A percentile compares a stretch with the other conserved stretches of the same genome.
These are phyloP conservation scores for Eupithecia inturbata DNA, from an alignment of 2,888 invertebrate genomes.

Conservation along the genomic window DNA sequence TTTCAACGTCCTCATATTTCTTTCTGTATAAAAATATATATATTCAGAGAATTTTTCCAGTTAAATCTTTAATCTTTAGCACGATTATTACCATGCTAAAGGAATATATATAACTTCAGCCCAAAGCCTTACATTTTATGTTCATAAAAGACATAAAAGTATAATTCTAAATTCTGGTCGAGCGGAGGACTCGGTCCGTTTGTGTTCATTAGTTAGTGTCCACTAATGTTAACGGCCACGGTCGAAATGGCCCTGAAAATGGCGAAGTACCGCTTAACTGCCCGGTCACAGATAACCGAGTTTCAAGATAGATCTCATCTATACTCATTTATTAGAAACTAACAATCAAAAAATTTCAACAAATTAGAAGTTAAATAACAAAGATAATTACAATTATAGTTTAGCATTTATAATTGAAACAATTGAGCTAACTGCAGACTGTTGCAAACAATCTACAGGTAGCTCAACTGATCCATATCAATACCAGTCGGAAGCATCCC, in stretches of 20 bases:
- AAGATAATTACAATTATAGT: no score
- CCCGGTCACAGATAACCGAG: conserved; percentile 48
- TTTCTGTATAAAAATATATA: not conserved
- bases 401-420: no score
- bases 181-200: conserved; percentile 59
- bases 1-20: not conserved
- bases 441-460: no score
- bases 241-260: conserved; percentile 65
- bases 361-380: no score
- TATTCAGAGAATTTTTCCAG: not conserved
- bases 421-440: no score
- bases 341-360: no score
- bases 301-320: conserved; percentile 7
- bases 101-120: not conserved
- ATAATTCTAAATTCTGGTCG: conserved; percentile 47
- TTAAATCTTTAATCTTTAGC: not conserved
- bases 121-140: conserved; percentile 25
- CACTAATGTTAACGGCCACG: conserved; percentile 72
- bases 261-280: conserved; percentile 64
- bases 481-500: no score
- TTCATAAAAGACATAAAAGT: conserved; percentile 44
- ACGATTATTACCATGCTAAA: not conserved
- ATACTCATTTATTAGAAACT: not conserved
- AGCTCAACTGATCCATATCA: no score
- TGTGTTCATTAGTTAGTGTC: conserved; percentile 77